These are phyloP conservation scores for Saccopteryx bilineata DNA, from an alignment of 2,113 vertebrate species.

Conservation along the genomic window DNA sequence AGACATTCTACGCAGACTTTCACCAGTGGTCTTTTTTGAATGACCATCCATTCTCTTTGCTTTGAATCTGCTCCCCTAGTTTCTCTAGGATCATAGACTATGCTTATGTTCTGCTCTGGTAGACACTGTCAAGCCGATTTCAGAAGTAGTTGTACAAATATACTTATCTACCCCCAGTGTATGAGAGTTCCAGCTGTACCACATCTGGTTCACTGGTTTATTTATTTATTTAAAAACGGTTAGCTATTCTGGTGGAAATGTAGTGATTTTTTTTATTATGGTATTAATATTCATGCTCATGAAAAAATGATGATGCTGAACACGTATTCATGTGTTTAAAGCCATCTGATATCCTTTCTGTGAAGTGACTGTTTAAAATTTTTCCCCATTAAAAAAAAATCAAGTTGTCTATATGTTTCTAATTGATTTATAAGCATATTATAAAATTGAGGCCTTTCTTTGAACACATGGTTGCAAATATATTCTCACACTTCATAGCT, in stretches of 20 bases:
- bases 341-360: not conserved
- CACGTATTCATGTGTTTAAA: not conserved
- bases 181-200: not conserved
- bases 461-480: not conserved
- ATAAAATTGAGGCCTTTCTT: not conserved
- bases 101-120: not conserved
- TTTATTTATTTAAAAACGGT: not conserved
- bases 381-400: not conserved
- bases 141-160: not conserved
- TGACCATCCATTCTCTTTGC: not conserved
- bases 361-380: not conserved
- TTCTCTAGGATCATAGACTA: not conserved
- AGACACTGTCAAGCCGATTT: not conserved
- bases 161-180: not conserved
- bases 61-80: not conserved
- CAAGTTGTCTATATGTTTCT: not conserved
- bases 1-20: not conserved
- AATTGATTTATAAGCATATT: not conserved
- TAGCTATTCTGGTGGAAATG: not conserved
- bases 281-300: slow-evolving; percentile 21
- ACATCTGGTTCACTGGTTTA: not conserved
- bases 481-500: not conserved
- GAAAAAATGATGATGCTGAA: slow-evolving; percentile 31
- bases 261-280: not conserved
- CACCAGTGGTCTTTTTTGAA: not conserved